phyloP scores from a whole-genome alignment of 2,888 invertebrate species.

The Ceriagrion tenellum region DNA sequence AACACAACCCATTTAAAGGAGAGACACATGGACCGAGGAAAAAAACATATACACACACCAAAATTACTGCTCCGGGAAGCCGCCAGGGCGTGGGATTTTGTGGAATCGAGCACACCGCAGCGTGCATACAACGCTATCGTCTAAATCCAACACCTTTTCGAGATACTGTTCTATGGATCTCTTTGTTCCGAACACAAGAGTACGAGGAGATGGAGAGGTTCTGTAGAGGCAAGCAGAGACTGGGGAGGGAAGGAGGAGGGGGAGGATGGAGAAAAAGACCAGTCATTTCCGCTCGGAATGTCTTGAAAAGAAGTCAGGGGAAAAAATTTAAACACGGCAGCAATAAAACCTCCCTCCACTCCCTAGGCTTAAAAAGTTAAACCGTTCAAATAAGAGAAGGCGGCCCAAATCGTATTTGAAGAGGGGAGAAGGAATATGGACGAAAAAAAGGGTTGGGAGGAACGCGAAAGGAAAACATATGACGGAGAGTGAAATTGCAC shows the following conservation, averaged over 20 bases:
- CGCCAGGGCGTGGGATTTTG: neutral
- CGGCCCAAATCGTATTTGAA: neutral
- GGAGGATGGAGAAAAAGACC: neutral
- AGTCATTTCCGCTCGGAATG: neutral
- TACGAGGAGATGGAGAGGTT: neutral
- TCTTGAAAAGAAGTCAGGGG: neutral
- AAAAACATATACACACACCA: neutral
- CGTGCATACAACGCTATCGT: neutral
- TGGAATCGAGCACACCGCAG: neutral
- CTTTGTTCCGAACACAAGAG: neutral
- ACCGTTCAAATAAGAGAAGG: neutral
- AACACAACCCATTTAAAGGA: neutral
- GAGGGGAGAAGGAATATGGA: neutral
- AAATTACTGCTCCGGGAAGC: neutral
- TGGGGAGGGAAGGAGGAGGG: neutral
- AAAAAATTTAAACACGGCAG: neutral
- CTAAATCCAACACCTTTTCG: neutral
- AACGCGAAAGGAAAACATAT: neutral
- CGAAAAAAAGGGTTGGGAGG: neutral
- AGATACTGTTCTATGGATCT: neutral
- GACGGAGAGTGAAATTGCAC: neutral
- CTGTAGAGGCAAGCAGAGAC: neutral
- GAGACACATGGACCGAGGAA: neutral
- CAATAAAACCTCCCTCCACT: neutral
- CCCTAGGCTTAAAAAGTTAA: neutral